Evolutionary conservation across 1,140 invertebrate species (phyloP), one percentile per base, ranked within the genome.

Genomic region (Meloidogyne chitwoodi): DNA sequence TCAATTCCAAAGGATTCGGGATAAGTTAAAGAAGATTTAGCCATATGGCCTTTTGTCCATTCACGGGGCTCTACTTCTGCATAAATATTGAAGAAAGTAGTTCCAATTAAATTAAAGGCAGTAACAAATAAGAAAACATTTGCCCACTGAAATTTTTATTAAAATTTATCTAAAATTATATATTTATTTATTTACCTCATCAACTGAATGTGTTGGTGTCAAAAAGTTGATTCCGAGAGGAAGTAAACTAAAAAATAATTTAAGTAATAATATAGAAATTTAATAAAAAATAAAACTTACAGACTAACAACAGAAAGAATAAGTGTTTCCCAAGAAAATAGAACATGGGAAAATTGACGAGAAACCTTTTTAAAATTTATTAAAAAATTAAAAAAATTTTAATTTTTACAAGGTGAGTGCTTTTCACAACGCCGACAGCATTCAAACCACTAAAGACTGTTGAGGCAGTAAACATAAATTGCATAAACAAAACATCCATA

Each of bases 391-490:
- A 56, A 1, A 56, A 16, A 56, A n/a, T 48, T 5, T 48, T 56
- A n/a, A n/a, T n/a, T n/a, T 56, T 56, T 56, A 83, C 82, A 63
- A 83, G 63, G 48, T 83, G 82, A 6, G 77, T 72, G 38, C 75
- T 77, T 74, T 85, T 85, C 8, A 72, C 70, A n/a, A 80, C 81
- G 8, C 82, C 82, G 34, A 83, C 76, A 41, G 80, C 74, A 69
- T 83, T 83, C 44, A 83, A 65, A 34, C 83, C 82, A 12, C 74
- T 77, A 48, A 83, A 86, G 12, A 76, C 77, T 38, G 82, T 85
- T 19, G 83, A 75, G 3, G 75, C 75, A 34, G 82, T 83, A 66
- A 75, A 83, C 14, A 61, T 48, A 31, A 77, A 67, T 63, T 83
- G 81, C 29, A 76, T 75, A 38, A 78, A 72, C 6, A 76, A 24